Evolutionary conservation across 2,888 invertebrate genomes (phyloP).

Genomic region (Limnephilus rhombicus): DNA sequence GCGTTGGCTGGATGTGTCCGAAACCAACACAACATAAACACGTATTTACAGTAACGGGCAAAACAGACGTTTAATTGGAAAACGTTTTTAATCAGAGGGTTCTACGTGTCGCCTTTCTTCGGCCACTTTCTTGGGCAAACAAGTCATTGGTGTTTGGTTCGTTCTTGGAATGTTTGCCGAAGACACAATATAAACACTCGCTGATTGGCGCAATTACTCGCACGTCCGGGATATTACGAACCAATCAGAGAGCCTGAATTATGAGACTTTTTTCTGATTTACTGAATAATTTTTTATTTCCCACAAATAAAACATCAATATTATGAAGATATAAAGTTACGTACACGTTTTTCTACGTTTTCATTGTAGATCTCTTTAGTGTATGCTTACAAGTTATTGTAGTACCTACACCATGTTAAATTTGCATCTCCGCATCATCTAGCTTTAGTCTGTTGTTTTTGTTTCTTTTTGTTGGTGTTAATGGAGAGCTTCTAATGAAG

Average conservation of each 20-base stretch:
- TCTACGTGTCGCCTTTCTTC: constrained; percentile 64
- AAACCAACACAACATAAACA: background rate
- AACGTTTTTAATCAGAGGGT: constrained; percentile 65
- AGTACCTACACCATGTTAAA: too few relatives aligned
- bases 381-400: background rate
- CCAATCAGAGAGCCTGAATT: constrained; percentile 32
- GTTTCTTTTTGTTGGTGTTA: too few relatives aligned
- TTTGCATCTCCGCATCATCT: background rate
- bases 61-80: constrained; percentile 65
- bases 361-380: background rate
- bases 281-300: background rate
- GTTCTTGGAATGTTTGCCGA: constrained; percentile 29
- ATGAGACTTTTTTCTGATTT: background rate
- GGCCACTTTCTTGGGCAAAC: constrained; percentile 55
- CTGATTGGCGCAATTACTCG: constrained; percentile 49
- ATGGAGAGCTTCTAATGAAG: too few relatives aligned
- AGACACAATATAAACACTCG: constrained; percentile 46
- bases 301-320: background rate
- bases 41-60: constrained; percentile 45
- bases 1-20: background rate
- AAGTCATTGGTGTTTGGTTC: constrained; percentile 56
- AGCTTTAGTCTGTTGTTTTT: too few relatives aligned
- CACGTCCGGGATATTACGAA: constrained; percentile 27
- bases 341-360: background rate
- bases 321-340: background rate